Evolutionary conservation across 2,113 vertebrate genomes (phyloP), one percentile per base, ranked within the genome.

Genomic region (Erpornis zantholeuca): DNA sequence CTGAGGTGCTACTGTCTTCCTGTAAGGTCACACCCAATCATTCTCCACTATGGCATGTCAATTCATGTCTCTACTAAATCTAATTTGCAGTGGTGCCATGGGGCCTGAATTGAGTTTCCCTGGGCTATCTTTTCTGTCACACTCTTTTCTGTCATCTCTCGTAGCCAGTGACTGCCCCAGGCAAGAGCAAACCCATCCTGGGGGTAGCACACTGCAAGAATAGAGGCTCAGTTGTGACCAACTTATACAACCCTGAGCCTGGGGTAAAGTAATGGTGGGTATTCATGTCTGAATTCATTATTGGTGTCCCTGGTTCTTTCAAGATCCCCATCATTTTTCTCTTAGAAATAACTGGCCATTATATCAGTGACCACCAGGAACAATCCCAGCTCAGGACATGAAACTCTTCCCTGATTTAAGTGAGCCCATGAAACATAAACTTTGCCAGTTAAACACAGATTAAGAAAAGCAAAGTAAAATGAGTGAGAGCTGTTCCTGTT

Each of bases 161-260:
- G 17, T 9, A 9, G 31, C 3, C 29, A 24, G 13, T 25, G 12
- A 24, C 11, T 53, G 45, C 20, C 11, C 18, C 16, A 60, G 35
- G 24, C 29, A 72, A 80, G 24, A 72, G 35, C 4, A 82, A 92
- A 56, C 6, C 7, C 18, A 22, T 5, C 9, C 23, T 65, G 10
- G 14, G 8, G 15, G 10, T 23, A 27, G 9, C 50, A 63, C 16
- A 53, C 21, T 12, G 6, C 27, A 69, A 35, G n/a, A 86, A 40
- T 1, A 72, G 17, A 61, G 11, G 12, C 6, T 28, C 12, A 52
- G 3, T 0, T 3, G n/a, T n/a, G n/a, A 36, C 11, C 12, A 80
- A 3, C 2, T 78, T 52, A 29, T 49, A 27, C 9, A 77, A 38
- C 16, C n/a, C 25, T 65, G 50, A 83, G 25, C 22, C 10, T 13